phyloP scores from a whole-genome alignment of 1,140 invertebrate genomes.

The Manduca sexta region DNA sequence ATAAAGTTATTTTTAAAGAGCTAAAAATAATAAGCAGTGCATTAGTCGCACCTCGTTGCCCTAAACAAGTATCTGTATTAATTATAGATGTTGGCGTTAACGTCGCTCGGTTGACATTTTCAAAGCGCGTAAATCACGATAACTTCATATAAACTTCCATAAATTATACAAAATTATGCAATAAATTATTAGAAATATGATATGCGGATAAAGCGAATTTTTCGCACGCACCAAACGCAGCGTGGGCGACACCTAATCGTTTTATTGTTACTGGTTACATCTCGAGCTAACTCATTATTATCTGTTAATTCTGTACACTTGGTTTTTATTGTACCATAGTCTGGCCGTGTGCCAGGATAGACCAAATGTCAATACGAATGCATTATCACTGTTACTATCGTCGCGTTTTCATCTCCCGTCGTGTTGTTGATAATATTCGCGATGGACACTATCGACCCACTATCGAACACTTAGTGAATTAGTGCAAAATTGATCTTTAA shows the following conservation, averaged over 20 bases:
- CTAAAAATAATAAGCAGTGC: too few relatives aligned
- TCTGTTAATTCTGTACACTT: constrained; percentile 43
- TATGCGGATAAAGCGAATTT: not conserved
- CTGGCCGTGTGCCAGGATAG: constrained; percentile 51
- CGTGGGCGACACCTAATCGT: constrained; percentile 13
- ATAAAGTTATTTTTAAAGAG: too few relatives aligned
- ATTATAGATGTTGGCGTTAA: too few relatives aligned
- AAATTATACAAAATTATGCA: constrained; percentile 1
- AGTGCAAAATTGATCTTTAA: too few relatives aligned
- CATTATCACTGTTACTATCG: constrained; percentile 55
- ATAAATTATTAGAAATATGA: constrained; percentile 3
- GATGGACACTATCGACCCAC: too few relatives aligned
- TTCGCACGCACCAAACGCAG: not conserved
- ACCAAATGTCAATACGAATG: constrained; percentile 68
- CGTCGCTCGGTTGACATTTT: too few relatives aligned
- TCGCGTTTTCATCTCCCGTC: constrained; percentile 29
- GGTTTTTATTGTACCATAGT: constrained; percentile 48
- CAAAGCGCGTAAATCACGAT: too few relatives aligned
- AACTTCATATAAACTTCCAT: not conserved
- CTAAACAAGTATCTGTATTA: too few relatives aligned
- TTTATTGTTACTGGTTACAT: constrained; percentile 30
- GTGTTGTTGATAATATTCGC: constrained; percentile 11
- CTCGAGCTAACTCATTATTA: constrained; percentile 31
- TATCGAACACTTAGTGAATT: too few relatives aligned
- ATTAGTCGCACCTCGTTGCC: too few relatives aligned